Evolutionary conservation across 1,140 invertebrate genomes (phyloP), one percentile per base, ranked within the genome.

Genomic region (Hormaphis cornu): DNA sequence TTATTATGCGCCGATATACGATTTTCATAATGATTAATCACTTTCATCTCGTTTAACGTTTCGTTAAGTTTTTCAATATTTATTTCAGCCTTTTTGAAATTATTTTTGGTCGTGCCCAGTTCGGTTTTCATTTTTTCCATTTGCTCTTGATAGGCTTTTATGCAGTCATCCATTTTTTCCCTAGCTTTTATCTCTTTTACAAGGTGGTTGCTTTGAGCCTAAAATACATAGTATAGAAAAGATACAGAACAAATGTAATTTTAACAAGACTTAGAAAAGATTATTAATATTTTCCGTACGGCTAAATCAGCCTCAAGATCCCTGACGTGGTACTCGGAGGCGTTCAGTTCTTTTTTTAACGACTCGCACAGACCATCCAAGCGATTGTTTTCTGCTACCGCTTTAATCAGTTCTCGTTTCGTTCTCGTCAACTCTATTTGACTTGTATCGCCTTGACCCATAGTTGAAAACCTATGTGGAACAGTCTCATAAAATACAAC

Each of bases 261-360:
- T n/a, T n/a, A n/a, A n/a, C n/a, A n/a, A n/a, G n/a, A n/a, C n/a
- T n/a, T n/a, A n/a, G n/a, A n/a, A n/a, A n/a, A n/a, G n/a, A n/a
- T n/a, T n/a, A n/a, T n/a, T n/a, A n/a, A n/a, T n/a, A n/a, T n/a
- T n/a, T 7, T 48, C 33, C 28, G 48, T n/a, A 66, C 61, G 1
- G 61, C 42, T 33, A 66, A 48, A 50, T 66, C 61, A 16, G 61
- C 61, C 50, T 66, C 61, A 16, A 66, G 61, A 22, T 66, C 44
- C 50, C 61, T 50, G 44, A 66, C 18, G 24, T 66, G 48, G 35
- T 66, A 66, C 12, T 66, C 61, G 14, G 61, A n/a, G 8, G 18
- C 7, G n/a, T 66, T 28, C 1, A 66, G 5, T 16, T 66, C 44
- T 66, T 30, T 48, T 46, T 48, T 48, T 24, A 66, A 35, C 2